Base-by-base conservation (phyloP, 2,888 invertebrate genomes). In the Parnassius mnemosyne region DNA sequence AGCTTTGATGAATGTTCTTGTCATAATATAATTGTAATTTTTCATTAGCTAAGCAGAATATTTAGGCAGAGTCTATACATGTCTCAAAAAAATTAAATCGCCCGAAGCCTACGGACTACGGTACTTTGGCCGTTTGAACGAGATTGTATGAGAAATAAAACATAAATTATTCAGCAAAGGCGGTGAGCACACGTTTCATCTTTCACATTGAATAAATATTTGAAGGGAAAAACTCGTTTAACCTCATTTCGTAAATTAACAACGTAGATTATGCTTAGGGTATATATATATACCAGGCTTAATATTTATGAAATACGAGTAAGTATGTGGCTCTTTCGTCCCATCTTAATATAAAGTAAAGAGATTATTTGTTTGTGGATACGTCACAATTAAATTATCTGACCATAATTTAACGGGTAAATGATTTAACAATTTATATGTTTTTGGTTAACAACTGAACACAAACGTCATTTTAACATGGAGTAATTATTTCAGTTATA, bases 161-260 rank as follows among this genome's bases (percentile, higher is more conserved):
- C 75, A 85, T 87, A 85, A 84, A 84, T 85, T 85, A 85, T 85
- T 86, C 87, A 84, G 81, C 83, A 83, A 84, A 83, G 77, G 80
- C 79, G 66, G 64, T 68, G 68, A 68, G 80, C 77, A 78, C 77
- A 80, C 81, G 80, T 83, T 84, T 84, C 83, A 86, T 83, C 82
- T 83, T 81, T 80, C 80, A 78, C 79, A 81, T 83, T 81, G 78
- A 78, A 81, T 81, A 80, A 81, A 81, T 81, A 84, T 81, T 83
- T 80, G 75, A 75, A 72, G 72, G 74, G 75, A 75, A 76, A 72
- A 73, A 71, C 76, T 73, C 75, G 75, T 79, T 78, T 80, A 79
- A 81, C 78, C 76, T 80, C 76, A 79, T 82, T 80, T 74, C 72
- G 71, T 74, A 79, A 79, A 80, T 81, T 83, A 83, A 80, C 78